These are phyloP conservation scores for Pedionomus torquatus DNA, from an alignment of 2,113 vertebrate genomes.

Conservation along the genomic window DNA sequence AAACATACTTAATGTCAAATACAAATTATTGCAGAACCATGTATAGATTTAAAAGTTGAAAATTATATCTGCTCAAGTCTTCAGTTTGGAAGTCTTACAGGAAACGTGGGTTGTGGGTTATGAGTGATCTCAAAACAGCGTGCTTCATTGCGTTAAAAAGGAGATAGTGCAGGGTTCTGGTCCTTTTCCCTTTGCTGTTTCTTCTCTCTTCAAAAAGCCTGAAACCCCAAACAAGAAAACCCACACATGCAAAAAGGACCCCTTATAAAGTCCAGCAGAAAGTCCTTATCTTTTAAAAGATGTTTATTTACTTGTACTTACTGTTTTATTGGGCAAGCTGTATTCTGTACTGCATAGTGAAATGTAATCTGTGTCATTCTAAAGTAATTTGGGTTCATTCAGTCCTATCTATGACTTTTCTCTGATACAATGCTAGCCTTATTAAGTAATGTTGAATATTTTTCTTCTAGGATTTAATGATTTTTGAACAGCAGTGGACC, in stretches of 20 bases:
- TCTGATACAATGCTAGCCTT: neutral
- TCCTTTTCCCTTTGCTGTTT: neutral
- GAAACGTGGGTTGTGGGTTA: neutral
- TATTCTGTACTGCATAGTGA: rapidly evolving
- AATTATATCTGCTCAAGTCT: neutral
- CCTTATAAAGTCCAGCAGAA: neutral
- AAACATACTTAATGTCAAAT: neutral
- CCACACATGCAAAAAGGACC: rapidly evolving
- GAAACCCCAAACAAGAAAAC: neutral
- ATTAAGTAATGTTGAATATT: neutral
- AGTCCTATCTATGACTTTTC: neutral
- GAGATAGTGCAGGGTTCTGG: no score
- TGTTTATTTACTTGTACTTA: neutral
- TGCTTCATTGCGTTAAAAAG: neutral
- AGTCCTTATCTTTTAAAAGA: neutral
- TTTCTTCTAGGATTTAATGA: conserved; percentile 80
- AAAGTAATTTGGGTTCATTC: neutral
- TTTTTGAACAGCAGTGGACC: conserved; percentile 93
- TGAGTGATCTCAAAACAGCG: neutral
- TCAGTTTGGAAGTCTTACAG: neutral
- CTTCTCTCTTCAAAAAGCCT: neutral
- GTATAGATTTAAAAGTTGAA: neutral
- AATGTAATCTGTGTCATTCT: neutral
- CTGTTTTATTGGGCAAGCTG: neutral
- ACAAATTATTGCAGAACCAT: neutral